Evolutionary conservation across 2,797 vertebrate species (phyloP).

Genomic region (Chloroceryle amazona): DNA sequence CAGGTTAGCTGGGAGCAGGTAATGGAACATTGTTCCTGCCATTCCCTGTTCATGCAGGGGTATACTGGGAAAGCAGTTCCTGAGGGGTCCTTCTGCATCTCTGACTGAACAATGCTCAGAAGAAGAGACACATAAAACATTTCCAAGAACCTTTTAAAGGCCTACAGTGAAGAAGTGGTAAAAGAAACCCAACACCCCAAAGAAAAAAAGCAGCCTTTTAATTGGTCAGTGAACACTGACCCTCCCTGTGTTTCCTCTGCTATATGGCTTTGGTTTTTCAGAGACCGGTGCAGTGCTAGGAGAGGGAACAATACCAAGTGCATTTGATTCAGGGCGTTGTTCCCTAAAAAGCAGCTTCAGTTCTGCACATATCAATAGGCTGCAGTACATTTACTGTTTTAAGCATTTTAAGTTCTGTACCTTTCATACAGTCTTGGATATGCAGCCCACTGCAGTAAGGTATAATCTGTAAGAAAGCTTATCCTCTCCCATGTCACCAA

Average conservation of each 20-base stretch:
- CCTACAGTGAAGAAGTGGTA: background rate
- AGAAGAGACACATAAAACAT: background rate
- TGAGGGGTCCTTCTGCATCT: background rate
- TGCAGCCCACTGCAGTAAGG: background rate
- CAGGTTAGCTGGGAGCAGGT: background rate
- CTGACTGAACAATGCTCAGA: background rate
- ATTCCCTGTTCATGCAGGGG: background rate
- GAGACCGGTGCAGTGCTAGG: background rate
- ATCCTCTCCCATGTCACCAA: background rate
- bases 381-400: background rate
- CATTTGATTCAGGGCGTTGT: background rate
- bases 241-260: background rate
- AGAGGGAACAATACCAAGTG: background rate
- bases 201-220: background rate
- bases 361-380: background rate
- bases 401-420: background rate
- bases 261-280: background rate
- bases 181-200: background rate
- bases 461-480: background rate
- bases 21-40: accelerated
- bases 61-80: background rate
- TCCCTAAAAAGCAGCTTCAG: background rate
- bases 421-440: background rate
- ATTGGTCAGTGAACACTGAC: background rate
- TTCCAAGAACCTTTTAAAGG: background rate